Conservation (phyloP, 2,797 vertebrate genomes). For the Paguma larvata region DNA sequence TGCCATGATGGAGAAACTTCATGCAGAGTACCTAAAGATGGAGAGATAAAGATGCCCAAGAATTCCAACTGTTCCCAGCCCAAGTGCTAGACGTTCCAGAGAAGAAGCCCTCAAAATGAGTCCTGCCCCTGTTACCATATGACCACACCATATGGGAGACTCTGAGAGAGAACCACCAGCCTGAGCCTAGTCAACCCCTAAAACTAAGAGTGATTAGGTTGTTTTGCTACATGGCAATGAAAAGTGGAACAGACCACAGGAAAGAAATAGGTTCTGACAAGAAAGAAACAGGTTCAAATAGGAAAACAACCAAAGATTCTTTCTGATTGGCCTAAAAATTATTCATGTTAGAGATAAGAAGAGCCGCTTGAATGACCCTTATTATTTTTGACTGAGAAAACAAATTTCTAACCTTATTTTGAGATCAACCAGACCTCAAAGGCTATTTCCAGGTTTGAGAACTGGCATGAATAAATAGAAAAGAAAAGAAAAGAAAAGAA, state of each 20-base stretch:
- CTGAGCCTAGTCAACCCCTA: neutral
- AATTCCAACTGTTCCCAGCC: neutral
- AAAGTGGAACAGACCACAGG: neutral
- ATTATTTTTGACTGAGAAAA: slow-evolving; percentile 38
- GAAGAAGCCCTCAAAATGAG: neutral
- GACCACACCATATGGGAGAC: neutral
- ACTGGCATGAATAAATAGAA: too few species aligned
- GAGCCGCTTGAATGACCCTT: neutral
- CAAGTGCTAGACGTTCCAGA: neutral
- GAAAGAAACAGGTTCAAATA: slow-evolving; percentile 16
- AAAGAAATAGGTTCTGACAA: neutral
- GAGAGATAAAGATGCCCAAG: neutral
- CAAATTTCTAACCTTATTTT: slow-evolving; percentile 27
- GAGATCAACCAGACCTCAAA: neutral
- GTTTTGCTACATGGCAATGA: neutral
- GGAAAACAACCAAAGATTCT: neutral
- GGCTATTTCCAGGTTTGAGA: neutral
- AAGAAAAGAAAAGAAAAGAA: too few species aligned
- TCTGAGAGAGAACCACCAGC: neutral
- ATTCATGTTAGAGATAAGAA: neutral
- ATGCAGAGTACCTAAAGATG: neutral
- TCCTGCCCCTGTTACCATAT: neutral
- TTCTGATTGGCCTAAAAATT: neutral
- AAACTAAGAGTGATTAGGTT: neutral
- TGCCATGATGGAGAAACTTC: neutral